A percentile compares a stretch with the other conserved stretches of the same genome.
These are phyloP conservation scores for Prosopocoilus inquinatus DNA, from an alignment of 2,888 invertebrate species.

Conservation along the genomic window DNA sequence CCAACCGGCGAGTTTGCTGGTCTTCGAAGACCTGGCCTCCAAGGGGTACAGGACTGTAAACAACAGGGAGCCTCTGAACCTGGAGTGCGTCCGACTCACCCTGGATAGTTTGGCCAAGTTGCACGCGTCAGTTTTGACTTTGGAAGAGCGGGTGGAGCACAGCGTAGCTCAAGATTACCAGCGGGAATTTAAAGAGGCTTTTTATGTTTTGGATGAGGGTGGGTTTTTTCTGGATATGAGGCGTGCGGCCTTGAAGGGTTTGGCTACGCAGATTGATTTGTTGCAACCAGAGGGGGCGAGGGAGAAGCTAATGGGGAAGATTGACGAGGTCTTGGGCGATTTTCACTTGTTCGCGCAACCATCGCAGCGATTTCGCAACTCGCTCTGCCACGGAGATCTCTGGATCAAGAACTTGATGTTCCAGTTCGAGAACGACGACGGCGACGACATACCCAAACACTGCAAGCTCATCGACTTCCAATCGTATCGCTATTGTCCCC, in stretches of 20 bases:
- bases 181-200: conserved; percentile 33
- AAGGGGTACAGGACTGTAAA: conserved; percentile 35
- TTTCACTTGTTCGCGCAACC: conserved; percentile 37
- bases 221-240: not conserved
- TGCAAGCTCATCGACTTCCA: conserved; percentile 39
- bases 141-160: conserved; percentile 37
- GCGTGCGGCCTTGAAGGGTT: conserved; percentile 8
- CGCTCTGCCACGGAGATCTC: conserved; percentile 50
- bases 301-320: conserved; percentile 19
- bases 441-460: conserved; percentile 12
- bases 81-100: conserved; percentile 29
- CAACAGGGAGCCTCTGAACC: conserved; percentile 23
- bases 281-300: not conserved
- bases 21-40: conserved; percentile 45
- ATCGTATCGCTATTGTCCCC: conserved; percentile 34
- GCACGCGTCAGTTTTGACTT: conserved; percentile 41
- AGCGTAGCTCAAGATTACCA: conserved; percentile 22
- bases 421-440: conserved; percentile 32
- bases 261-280: conserved; percentile 6
- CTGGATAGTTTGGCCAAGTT: conserved; percentile 34
- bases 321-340: conserved; percentile 17
- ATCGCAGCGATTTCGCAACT: conserved; percentile 46
- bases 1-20: conserved; percentile 35
- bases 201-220: conserved; percentile 2
- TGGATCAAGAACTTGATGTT: conserved; percentile 54